Base-by-base conservation (phyloP, 2,113 vertebrate genomes). In the Henicopernis longicauda region DNA sequence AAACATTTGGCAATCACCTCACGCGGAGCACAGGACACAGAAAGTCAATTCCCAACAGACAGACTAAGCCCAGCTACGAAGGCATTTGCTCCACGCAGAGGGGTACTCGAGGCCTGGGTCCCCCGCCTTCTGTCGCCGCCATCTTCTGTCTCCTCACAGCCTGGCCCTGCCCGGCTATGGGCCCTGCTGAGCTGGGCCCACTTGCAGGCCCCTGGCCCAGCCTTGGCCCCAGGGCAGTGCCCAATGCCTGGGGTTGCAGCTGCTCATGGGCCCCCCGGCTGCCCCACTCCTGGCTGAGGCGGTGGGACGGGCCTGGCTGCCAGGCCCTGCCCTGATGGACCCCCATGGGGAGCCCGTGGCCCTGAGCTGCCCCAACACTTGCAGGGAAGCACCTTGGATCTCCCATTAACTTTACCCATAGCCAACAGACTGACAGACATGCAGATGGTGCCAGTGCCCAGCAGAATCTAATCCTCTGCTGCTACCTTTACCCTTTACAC, bases 181-280 rank as follows among this genome's bases (percentile, higher is more conserved):
- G 57, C 16, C 4, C 42, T 44, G n/a, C 21, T 42, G 26, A 50
- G n/a, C 42, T 2, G 0, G 42, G 34, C 9, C 47, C 23, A 44
- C 31, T 29, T 18, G 17, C 0, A 1, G 18, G 38, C 21, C 32
- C 1, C 0, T 19, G 32, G 27, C n/a, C 25, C 1, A 2, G 65
- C 47, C 76, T 45, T 2, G 3, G n/a, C 27, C 10, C 8, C 55
- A 40, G 13, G 47, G 31, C 34, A 77, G 29, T 31, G 40, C n/a
- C 20, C 10, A 6, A 5, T 11, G 36, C 26, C 32, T 10, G 8
- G 12, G 10, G 38, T 6, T 45, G 27, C 34, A 11, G 14, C 38
- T 83, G 62, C 11, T 21, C 17, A 12, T 11, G 7, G 31, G 2
- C 5, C 13, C 9, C 19, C 14, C 2, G 1, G 42, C 31, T 57